phyloP scores from a whole-genome alignment of 2,888 invertebrate species.

The Apodemia duryi region DNA sequence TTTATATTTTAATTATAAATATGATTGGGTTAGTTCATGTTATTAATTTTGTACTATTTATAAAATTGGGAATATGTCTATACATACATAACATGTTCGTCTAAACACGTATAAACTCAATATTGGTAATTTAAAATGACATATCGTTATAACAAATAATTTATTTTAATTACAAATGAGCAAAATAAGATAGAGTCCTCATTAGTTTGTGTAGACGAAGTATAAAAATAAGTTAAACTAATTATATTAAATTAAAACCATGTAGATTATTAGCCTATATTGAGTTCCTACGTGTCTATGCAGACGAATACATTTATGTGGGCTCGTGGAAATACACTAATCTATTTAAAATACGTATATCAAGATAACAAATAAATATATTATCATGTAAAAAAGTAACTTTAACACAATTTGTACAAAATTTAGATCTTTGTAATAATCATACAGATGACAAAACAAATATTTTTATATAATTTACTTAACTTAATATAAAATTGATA shows the following conservation, averaged over 20 bases:
- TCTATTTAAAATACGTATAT: constrained; percentile 16
- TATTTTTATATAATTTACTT: constrained; percentile 1
- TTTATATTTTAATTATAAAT: constrained; percentile 75
- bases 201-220: no score
- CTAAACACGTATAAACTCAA: background rate
- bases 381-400: constrained; percentile 16
- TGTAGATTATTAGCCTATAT: background rate
- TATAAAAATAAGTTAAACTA: no score
- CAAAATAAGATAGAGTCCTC: background rate
- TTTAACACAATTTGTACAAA: constrained; percentile 17
- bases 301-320: background rate
- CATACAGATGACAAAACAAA: constrained; percentile 14
- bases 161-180: no score
- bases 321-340: constrained; percentile 1
- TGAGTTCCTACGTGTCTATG: background rate
- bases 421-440: constrained; percentile 12
- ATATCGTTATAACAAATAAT: background rate
- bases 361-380: constrained; percentile 20
- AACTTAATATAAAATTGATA: background rate
- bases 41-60: constrained; percentile 41
- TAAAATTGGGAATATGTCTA: constrained; percentile 28
- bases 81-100: constrained; percentile 16
- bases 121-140: background rate
- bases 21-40: constrained; percentile 62
- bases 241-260: no score